phyloP scores from a whole-genome alignment of 2,113 vertebrate genomes.

The Sebastes fasciatus region DNA sequence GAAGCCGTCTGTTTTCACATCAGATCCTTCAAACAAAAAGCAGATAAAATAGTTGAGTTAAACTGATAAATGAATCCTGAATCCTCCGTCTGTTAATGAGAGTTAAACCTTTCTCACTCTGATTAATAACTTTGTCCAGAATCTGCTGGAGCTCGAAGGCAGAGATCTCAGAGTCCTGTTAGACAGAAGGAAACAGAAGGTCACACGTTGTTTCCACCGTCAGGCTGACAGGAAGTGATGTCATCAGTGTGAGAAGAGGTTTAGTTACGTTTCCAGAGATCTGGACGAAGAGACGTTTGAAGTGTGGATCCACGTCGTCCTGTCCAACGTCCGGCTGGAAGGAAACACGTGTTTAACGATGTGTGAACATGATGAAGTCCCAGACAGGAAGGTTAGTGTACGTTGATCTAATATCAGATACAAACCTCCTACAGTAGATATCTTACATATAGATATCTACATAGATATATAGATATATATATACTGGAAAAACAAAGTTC shows the following conservation, averaged over 20 bases:
- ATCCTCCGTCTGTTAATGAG: background rate
- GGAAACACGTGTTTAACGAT: background rate
- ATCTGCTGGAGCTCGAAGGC: slow-evolving; percentile 82
- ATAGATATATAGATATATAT: too few relatives aligned
- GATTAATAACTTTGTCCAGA: slow-evolving; percentile 81
- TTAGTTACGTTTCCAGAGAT: slow-evolving; percentile 83
- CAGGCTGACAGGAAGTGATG: accelerated
- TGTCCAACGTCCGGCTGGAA: slow-evolving; percentile 75
- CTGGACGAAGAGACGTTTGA: slow-evolving; percentile 84
- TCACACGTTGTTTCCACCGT: background rate
- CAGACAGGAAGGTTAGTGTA: too few relatives aligned
- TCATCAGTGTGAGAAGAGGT: background rate
- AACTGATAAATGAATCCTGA: background rate
- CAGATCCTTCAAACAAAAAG: slow-evolving; percentile 80
- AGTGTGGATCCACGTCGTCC: slow-evolving; percentile 75
- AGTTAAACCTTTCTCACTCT: slow-evolving; percentile 75
- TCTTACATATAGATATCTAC: too few relatives aligned
- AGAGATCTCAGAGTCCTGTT: slow-evolving; percentile 85
- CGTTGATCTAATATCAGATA: too few relatives aligned
- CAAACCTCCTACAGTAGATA: too few relatives aligned
- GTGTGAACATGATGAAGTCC: background rate
- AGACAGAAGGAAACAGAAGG: background rate
- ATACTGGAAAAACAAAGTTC: too few relatives aligned
- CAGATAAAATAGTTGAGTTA: background rate
- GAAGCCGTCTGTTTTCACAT: slow-evolving; percentile 91